phyloP scores from a whole-genome alignment of 30 jellyfish, hydroid and myxozoan genomes.

The Hydra vulgaris region DNA sequence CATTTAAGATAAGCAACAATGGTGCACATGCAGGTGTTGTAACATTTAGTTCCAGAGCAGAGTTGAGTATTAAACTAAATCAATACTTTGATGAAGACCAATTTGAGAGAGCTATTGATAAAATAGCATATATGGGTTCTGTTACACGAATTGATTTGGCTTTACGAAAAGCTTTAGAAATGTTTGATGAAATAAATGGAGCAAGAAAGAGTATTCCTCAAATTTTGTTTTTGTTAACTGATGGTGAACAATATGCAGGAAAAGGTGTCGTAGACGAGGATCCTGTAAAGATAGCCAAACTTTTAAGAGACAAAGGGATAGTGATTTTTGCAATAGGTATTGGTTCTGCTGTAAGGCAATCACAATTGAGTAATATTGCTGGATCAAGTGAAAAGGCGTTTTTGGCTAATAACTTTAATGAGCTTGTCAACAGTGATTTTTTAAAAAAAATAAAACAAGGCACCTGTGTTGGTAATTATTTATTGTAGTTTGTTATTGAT shows the following conservation, averaged over 20 bases:
- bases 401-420: not conserved
- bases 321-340: not conserved
- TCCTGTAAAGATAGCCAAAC: not conserved
- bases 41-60: constrained; percentile 63
- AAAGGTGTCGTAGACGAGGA: not conserved
- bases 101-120: constrained; percentile 57
- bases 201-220: constrained; percentile 46
- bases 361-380: not conserved
- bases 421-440: not conserved
- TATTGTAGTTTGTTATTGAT: no score
- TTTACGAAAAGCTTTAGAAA: constrained; percentile 34
- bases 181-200: constrained; percentile 35
- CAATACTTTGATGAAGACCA: constrained; percentile 19
- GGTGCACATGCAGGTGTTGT: constrained; percentile 68
- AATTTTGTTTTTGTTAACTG: constrained; percentile 51
- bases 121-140: constrained; percentile 42
- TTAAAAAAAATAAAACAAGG: not conserved
- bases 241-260: constrained; percentile 42
- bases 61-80: constrained; percentile 45
- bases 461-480: not conserved
- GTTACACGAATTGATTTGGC: constrained; percentile 70
- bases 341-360: not conserved
- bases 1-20: constrained; percentile 42
- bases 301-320: not conserved
- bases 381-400: not conserved